phyloP scores from a whole-genome alignment of 2,888 invertebrate species.

The Ferdinandea cuprea region DNA sequence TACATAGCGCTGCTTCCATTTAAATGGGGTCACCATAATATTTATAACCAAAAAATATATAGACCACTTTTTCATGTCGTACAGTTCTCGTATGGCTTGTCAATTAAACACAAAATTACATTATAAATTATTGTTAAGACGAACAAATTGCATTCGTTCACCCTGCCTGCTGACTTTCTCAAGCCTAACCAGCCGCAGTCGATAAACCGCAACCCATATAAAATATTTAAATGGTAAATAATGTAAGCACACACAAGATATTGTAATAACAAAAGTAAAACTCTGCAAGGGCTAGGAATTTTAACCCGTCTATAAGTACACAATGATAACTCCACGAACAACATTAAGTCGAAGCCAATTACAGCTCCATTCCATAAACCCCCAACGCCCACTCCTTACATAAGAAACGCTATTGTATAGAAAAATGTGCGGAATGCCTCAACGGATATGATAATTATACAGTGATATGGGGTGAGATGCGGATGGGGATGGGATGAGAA shows the following conservation, averaged over 20 bases:
- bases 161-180: neutral
- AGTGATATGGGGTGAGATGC: neutral
- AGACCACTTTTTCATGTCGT: neutral
- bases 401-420: neutral
- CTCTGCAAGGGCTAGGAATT: neutral
- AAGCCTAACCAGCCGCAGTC: neutral
- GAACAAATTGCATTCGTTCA: constrained; percentile 20
- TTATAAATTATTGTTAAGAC: constrained; percentile 41
- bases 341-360: constrained; percentile 28
- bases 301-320: constrained; percentile 31
- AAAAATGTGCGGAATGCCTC: constrained; percentile 18
- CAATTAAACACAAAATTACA: constrained; percentile 26
- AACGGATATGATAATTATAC: constrained; percentile 46
- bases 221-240: constrained; percentile 47
- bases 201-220: constrained; percentile 33
- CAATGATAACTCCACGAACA: constrained; percentile 34
- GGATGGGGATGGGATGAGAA: no score
- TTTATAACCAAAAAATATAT: constrained; percentile 12
- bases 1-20: neutral
- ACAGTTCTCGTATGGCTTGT: constrained; percentile 8
- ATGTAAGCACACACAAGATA: constrained; percentile 37
- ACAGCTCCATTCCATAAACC: neutral
- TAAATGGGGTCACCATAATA: constrained; percentile 24
- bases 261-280: constrained; percentile 28
- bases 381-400: no score